Conservation (phyloP, 2,797 vertebrate genomes). For the Amniataba percoides region DNA sequence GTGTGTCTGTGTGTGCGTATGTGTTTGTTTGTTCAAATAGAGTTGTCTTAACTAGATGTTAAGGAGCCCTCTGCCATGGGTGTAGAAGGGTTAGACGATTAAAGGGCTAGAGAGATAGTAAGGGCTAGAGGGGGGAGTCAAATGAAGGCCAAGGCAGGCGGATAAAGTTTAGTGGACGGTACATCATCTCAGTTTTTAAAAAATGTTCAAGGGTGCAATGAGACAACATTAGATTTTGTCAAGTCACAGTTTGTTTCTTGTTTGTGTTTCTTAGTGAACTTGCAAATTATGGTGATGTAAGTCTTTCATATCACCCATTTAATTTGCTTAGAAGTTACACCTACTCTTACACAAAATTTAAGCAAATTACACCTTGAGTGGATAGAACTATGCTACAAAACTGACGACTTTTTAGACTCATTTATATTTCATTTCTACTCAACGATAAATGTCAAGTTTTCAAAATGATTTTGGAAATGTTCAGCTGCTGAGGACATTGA, state of each 20-base stretch:
- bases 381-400: constrained; percentile 10
- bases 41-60: constrained; percentile 63
- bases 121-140: constrained; percentile 51
- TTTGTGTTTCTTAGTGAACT: constrained; percentile 10
- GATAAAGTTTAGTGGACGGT: constrained; percentile 61
- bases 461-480: not conserved
- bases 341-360: constrained; percentile 3
- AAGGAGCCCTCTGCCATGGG: constrained; percentile 63
- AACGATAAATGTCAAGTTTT: constrained; percentile 25
- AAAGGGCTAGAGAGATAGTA: constrained; percentile 65
- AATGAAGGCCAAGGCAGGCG: constrained; percentile 67
- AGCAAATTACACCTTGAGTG: not conserved
- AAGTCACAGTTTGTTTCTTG: constrained; percentile 30
- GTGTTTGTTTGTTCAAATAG: constrained; percentile 26
- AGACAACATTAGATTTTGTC: constrained; percentile 15
- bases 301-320: constrained; percentile 7
- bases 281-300: constrained; percentile 3
- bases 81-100: constrained; percentile 66
- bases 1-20: constrained; percentile 2
- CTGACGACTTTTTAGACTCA: not conserved
- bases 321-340: constrained; percentile 22
- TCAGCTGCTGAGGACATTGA: not conserved
- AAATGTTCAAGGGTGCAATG: constrained; percentile 29
- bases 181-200: constrained; percentile 19
- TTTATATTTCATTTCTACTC: constrained; percentile 17